Evolutionary conservation across 2,888 invertebrate genomes (phyloP), one percentile per base, ranked within the genome.

Genomic region (Chloromyia formosa): DNA sequence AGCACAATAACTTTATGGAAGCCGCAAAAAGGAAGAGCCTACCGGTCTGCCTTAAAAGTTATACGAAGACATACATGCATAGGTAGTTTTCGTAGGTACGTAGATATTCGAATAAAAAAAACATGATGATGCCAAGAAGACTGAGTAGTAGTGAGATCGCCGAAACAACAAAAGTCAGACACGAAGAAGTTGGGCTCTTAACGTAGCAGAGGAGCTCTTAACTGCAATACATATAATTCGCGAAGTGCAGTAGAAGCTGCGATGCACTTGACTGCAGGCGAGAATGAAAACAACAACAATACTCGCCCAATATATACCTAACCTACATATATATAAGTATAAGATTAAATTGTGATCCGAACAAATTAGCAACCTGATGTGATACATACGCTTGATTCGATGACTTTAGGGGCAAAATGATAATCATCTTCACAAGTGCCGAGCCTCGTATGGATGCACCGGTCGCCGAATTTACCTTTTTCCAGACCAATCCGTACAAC

Each of bases 321-420:
- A n/a, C 7, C 27, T 7, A 35, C 27, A 35, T 7, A 35, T 35
- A 35, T 35, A 35, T 35, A 35, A 35, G 27, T 35, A 35, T 35
- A 35, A 35, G 56, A 71, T 56, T 40, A 71, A 45, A 49, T 53
- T 58, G 40, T 40, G 71, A 22, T 71, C 40, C 40, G 58, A 42
- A 71, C 71, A 71, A 71, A 71, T 71, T 71, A 71, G 71, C 71
- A 56, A 71, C 71, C 71, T 71, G 14, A 71, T 71, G 71, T 71
- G 71, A 42, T 49, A 35, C 27, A 62, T 69, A 56, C 71, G 71
- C 56, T 71, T 20, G 22, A 56, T 35, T 56, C 71, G 40, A 71
- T 35, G 27, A 35, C 40, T 71, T 71, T 56, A 40, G 35, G 58
- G 56, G 35, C 54, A 14, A 71, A 56, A 71, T 71, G 54, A 71